phyloP scores from a whole-genome alignment of 2,888 invertebrate genomes.

The Allygus modestus region DNA sequence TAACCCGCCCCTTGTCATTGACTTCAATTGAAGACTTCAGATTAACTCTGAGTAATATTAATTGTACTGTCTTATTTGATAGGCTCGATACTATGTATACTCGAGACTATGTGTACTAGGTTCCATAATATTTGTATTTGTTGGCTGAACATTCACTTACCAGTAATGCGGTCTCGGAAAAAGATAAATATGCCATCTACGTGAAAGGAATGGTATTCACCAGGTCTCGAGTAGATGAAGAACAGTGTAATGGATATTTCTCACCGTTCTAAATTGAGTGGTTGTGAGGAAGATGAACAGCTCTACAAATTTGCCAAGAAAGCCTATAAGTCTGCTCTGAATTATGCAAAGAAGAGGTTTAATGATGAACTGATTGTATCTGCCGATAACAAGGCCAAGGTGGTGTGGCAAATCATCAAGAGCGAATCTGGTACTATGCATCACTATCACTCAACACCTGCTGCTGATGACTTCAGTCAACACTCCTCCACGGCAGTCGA shows the following conservation, averaged over 20 bases:
- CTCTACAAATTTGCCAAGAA: not conserved
- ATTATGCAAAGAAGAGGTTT: not conserved
- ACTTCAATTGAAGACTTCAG: not conserved
- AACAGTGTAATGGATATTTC: not conserved
- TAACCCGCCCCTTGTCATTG: not conserved
- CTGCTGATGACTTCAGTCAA: not conserved
- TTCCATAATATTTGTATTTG: not conserved
- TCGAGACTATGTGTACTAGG: not conserved
- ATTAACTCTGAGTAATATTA: not conserved
- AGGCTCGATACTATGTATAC: not conserved
- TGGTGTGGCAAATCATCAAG: not conserved
- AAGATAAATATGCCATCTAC: not conserved
- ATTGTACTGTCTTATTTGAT: not conserved
- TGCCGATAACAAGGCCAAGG: constrained; percentile 12
- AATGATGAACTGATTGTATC: not conserved
- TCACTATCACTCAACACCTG: not conserved
- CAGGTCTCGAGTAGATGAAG: not conserved
- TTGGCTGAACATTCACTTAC: not conserved
- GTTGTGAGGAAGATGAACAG: not conserved
- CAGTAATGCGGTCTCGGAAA: not conserved
- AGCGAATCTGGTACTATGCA: not conserved
- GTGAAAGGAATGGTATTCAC: not conserved
- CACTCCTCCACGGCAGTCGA: not conserved
- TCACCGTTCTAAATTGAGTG: not conserved
- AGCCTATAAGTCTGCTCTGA: not conserved